Evolutionary conservation across 1,140 invertebrate species (phyloP).

Genomic region (Anastatus disparis): DNA sequence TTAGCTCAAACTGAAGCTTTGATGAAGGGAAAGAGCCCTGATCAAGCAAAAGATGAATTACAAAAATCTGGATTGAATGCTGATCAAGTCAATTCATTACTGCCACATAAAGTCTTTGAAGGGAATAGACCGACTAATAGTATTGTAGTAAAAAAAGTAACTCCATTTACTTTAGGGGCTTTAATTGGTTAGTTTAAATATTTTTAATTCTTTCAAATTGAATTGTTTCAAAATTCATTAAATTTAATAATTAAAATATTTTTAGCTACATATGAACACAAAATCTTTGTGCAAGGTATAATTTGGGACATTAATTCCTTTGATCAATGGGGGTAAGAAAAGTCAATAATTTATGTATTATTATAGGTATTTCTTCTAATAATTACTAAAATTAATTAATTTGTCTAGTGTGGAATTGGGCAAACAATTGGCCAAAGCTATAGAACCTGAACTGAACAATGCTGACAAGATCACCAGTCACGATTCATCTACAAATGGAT

Average conservation of each 20-base stretch:
- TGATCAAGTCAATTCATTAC: conserved; percentile 80
- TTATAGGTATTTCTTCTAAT: conserved; percentile 6
- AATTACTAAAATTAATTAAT: conserved; percentile 27
- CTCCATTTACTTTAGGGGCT: conserved; percentile 93
- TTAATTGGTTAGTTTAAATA: conserved; percentile 83
- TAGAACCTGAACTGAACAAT: conserved; percentile 90
- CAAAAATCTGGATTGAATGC: conserved; percentile 77
- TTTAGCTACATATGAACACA: conserved; percentile 96
- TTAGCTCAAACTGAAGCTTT: conserved; percentile 98
- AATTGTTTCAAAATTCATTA: too few relatives aligned
- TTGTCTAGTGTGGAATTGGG: conserved; percentile 93
- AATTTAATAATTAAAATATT: conserved; percentile 51
- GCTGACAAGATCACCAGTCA: conserved; percentile 72
- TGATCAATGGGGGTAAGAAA: conserved; percentile 96
- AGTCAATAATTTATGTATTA: conserved; percentile 34
- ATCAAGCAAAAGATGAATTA: conserved; percentile 81
- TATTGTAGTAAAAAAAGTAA: conserved; percentile 93
- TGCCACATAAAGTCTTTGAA: conserved; percentile 97
- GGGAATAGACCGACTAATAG: conserved; percentile 98
- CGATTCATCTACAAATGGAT: conserved; percentile 85
- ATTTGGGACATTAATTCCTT: conserved; percentile 99
- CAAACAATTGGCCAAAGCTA: conserved; percentile 97
- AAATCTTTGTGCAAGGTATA: conserved; percentile 98
- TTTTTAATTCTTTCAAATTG: too few relatives aligned
- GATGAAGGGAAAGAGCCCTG: conserved; percentile 89